Base-by-base conservation (phyloP, 2,888 invertebrate genomes). In the Mesorhabditis belari region DNA sequence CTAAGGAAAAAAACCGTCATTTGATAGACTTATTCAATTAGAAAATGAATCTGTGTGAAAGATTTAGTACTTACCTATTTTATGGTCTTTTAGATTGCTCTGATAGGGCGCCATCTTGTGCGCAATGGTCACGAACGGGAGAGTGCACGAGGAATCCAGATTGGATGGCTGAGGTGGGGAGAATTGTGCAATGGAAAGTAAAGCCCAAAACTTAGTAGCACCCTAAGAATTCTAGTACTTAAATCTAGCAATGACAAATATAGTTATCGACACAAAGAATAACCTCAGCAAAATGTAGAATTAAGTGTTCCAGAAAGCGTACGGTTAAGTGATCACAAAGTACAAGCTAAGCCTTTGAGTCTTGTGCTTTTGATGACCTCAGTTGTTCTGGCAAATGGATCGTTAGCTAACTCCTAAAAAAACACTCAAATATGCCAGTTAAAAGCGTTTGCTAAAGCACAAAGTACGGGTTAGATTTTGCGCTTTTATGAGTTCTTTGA, bases 111-210 rank as follows among this genome's bases (percentile, higher is more conserved):
- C 54, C 66, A 17, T 71, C 73, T 51, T 78, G 78, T 57, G 65
- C 62, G 1, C 55, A 57, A 23, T 78, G 78, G 78, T 27, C 67
- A 2, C 29, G 56, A 0, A 55, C 64, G 17, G 77, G 77, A 2
- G 77, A 79, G 58, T 79, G 78, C 55, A 67, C 64, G 1, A 61
- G 63, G 44, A 78, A 78, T 57, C 60, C 61, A n/a, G 52, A 66
- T 5, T 78, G 77, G 75, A 78, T 78, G 78, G 64, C 73, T 0
- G 74, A 58, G 61, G 12, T n/a, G n/a, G n/a, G n/a, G n/a, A n/a
- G n/a, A n/a, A n/a, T n/a, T n/a, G n/a, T n/a, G n/a, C 44, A 44
- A 44, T 12, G 44, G n/a, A n/a, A n/a, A n/a, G n/a, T n/a, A n/a
- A n/a, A n/a, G n/a, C n/a, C n/a, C n/a, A n/a, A n/a, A n/a, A n/a